Percentiles rank a stretch among this genome's conserved stretches.
Evolutionary conservation across 1,140 invertebrate species (phyloP).

Genomic region (Drosophila pandora): DNA sequence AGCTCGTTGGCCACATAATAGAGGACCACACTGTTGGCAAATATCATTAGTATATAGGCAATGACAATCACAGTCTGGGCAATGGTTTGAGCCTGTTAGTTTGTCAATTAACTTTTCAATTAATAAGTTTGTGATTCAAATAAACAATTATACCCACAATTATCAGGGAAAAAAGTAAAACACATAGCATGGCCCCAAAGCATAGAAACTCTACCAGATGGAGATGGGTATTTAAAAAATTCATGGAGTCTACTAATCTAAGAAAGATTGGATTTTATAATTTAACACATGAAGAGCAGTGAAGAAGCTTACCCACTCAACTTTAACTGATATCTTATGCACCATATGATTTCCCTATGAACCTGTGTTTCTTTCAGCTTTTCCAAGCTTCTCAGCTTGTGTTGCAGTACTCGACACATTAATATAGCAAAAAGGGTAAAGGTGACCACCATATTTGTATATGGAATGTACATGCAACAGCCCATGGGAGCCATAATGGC

Average conservation of each 20-base stretch:
- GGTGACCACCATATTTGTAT: conserved; percentile 72
- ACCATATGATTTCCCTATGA: conserved; percentile 55
- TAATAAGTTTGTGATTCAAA: neutral
- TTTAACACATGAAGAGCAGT: neutral
- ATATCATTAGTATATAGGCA: conserved; percentile 73
- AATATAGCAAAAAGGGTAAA: conserved; percentile 74
- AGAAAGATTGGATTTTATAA: neutral
- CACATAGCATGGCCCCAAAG: conserved; percentile 74
- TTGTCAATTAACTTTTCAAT: neutral
- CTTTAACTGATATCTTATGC: conserved; percentile 70
- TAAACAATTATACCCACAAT: conserved; percentile 45
- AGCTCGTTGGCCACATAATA: conserved; percentile 76
- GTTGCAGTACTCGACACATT: conserved; percentile 68
- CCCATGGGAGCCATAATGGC: conserved; percentile 76
- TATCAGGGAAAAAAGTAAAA: conserved; percentile 66
- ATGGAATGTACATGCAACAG: conserved; percentile 80
- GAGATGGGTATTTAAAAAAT: conserved; percentile 60
- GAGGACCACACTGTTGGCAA: conserved; percentile 66
- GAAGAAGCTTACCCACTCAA: conserved; percentile 46
- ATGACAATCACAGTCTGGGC: conserved; percentile 63
- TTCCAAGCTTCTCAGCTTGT: conserved; percentile 55
- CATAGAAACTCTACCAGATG: conserved; percentile 73
- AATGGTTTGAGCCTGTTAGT: conserved; percentile 58
- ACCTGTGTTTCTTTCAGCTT: conserved; percentile 27
- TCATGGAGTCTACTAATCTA: conserved; percentile 67